These are phyloP conservation scores for Orcinus orca DNA, from an alignment of 2,113 vertebrate genomes.

Conservation along the genomic window DNA sequence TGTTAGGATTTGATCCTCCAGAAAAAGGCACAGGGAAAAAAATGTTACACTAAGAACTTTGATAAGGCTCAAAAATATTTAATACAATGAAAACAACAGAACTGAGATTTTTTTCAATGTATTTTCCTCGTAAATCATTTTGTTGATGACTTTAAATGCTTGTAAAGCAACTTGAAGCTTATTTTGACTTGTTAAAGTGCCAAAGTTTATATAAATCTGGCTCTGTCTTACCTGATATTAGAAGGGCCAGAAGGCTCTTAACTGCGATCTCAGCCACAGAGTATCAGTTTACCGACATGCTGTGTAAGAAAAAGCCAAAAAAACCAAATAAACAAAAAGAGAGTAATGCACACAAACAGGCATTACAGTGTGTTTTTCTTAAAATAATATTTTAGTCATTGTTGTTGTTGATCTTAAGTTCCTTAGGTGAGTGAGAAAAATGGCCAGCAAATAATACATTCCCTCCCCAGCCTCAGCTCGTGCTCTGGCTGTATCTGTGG, in stretches of 20 bases:
- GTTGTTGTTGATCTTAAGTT: not conserved
- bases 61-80: not conserved
- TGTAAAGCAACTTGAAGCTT: not conserved
- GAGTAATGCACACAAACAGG: not conserved
- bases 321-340: not conserved
- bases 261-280: not conserved
- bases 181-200: not conserved
- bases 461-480: not conserved
- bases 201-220: not conserved
- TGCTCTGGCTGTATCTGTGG: not conserved
- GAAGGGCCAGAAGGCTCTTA: not conserved
- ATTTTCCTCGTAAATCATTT: slow-evolving; percentile 15
- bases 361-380: not conserved
- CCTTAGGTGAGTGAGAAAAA: not conserved
- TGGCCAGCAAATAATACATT: not conserved
- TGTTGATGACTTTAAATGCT: not conserved
- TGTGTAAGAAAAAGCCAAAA: not conserved
- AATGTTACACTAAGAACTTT: not conserved
- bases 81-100: not conserved
- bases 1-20: not conserved
- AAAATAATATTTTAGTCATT: not conserved
- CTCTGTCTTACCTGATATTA: not conserved
- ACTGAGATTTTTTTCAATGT: not conserved
- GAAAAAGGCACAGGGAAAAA: not conserved
- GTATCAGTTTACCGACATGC: not conserved